Evolutionary conservation across 2,888 invertebrate species (phyloP).

Genomic region (Caenorhabditis sp.): DNA sequence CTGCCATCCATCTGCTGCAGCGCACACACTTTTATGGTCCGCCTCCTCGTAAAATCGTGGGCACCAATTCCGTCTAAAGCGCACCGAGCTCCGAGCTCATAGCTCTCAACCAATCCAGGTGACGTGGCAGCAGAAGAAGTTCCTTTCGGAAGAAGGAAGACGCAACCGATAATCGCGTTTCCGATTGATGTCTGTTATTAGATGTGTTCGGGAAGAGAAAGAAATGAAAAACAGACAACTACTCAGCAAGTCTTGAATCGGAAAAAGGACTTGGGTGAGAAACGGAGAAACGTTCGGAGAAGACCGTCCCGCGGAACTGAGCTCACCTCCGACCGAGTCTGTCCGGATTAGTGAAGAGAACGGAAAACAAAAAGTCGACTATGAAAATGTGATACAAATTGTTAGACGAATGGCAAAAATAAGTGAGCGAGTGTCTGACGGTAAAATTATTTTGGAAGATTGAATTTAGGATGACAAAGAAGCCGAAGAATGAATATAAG

Average conservation of each 20-base stretch:
- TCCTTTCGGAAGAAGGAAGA: background rate
- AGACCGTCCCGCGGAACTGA: no score
- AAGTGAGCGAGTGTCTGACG: no score
- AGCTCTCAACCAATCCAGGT: background rate
- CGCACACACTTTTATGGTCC: slow-evolving; percentile 29
- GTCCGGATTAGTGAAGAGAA: no score
- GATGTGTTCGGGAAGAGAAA: background rate
- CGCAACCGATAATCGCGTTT: slow-evolving; percentile 27
- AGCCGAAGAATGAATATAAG: no score
- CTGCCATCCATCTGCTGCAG: no score
- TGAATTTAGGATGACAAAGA: background rate
- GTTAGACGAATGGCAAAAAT: no score
- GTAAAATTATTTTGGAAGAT: background rate
- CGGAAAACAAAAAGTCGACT: no score
- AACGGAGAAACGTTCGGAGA: no score
- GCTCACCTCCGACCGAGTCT: no score
- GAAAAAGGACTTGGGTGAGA: no score
- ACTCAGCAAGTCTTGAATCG: no score
- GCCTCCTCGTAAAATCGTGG: slow-evolving; percentile 9
- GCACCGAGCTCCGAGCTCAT: background rate
- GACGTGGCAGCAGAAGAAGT: background rate
- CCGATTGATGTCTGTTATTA: slow-evolving; percentile 28
- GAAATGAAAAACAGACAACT: slow-evolving; percentile 11
- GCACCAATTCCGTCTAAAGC: background rate
- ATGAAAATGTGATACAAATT: no score